These are phyloP conservation scores for Sylvilagus bachmani DNA, from an alignment of 2,113 vertebrate genomes.

Conservation along the genomic window DNA sequence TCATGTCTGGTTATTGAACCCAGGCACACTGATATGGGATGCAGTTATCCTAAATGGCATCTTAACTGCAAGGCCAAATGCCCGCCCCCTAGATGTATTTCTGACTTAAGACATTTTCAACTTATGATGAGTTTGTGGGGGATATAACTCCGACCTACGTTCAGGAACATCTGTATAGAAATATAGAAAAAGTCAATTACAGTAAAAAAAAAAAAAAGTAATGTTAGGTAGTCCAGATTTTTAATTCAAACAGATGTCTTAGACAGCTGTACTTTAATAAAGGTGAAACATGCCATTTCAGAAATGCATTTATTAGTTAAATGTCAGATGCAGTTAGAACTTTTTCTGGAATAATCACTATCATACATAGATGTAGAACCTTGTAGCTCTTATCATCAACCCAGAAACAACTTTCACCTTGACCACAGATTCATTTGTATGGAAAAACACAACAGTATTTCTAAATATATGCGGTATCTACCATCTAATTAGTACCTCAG, in stretches of 20 bases:
- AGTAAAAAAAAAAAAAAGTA: slow-evolving; percentile 47
- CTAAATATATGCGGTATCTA: slow-evolving; percentile 77
- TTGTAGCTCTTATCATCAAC: slow-evolving; percentile 55
- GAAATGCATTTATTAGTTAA: slow-evolving; percentile 53
- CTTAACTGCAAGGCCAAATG: too few species aligned
- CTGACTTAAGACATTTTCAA: neutral
- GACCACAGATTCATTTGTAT: slow-evolving; percentile 74
- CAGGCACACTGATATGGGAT: too few species aligned
- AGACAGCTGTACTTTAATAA: neutral
- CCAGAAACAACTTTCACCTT: slow-evolving; percentile 68
- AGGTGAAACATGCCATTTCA: slow-evolving; percentile 46
- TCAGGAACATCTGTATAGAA: neutral
- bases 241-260: slow-evolving; percentile 54
- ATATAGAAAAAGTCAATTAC: slow-evolving; percentile 56
- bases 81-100: neutral
- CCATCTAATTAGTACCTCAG: slow-evolving; percentile 86
- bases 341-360: slow-evolving; percentile 40
- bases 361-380: slow-evolving; percentile 55
- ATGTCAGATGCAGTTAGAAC: neutral
- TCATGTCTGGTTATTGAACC: too few species aligned
- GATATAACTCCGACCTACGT: neutral
- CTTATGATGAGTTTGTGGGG: neutral
- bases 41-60: too few species aligned
- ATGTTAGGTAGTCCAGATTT: neutral
- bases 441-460: slow-evolving; percentile 79